phyloP scores from a whole-genome alignment of 2,113 vertebrate species.

The Eurystomus gularis region DNA sequence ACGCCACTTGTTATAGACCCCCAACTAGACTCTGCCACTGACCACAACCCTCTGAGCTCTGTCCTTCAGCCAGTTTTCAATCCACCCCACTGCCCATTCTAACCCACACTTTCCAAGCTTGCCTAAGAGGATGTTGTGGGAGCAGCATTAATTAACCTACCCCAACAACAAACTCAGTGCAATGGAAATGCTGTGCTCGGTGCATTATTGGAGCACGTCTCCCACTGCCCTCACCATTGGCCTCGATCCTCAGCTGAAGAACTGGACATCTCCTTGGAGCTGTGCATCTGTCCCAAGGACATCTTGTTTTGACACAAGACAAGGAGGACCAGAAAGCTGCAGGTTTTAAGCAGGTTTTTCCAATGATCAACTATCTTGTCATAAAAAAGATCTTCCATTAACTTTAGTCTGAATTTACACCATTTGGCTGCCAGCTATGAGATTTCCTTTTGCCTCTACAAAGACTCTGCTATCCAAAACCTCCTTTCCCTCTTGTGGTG shows the following conservation, averaged over 20 bases:
- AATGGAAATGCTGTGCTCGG: rapidly evolving
- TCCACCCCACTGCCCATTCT: too few relatives aligned
- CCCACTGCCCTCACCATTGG: background rate
- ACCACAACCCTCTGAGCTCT: too few relatives aligned
- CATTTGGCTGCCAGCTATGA: background rate
- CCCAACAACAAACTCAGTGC: background rate
- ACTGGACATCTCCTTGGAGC: background rate
- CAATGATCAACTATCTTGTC: background rate
- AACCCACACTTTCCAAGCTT: too few relatives aligned
- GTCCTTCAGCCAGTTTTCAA: too few relatives aligned
- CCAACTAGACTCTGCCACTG: too few relatives aligned
- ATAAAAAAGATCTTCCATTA: background rate
- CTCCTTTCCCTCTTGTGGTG: background rate
- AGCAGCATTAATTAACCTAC: too few relatives aligned
- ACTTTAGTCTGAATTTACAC: background rate
- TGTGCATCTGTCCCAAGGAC: background rate
- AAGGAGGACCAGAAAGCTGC: background rate
- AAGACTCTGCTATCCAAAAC: background rate
- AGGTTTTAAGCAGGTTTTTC: conserved; percentile 11
- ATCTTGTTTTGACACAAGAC: background rate
- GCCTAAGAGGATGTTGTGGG: too few relatives aligned
- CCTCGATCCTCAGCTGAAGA: background rate
- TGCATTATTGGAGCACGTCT: background rate
- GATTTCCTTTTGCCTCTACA: background rate
- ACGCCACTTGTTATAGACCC: too few relatives aligned